phyloP scores from a whole-genome alignment of 2,113 vertebrate species.

The human region GRCh38 chr16:81718501-81719000 shows the following conservation, averaged over 20 bases:
- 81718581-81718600: neutral
- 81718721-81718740: neutral
- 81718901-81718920: neutral
- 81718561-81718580: neutral
- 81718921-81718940: neutral
- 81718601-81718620: neutral
- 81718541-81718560: too few species aligned
- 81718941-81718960: neutral
- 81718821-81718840: neutral
- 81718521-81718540: accelerated
- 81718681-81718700: neutral
- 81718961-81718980: neutral
- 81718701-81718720: neutral
- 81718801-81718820: neutral
- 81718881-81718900: neutral
- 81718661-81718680: too few species aligned
- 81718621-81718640: neutral
- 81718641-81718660: too few species aligned
- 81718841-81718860: neutral
- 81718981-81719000: too few species aligned
- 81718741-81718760: neutral
- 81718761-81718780: neutral
- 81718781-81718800: neutral
- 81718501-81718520: too few species aligned
- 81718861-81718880: neutral